Base-by-base conservation (phyloP, 2,888 invertebrate species). In the Coenonympha glycerion region DNA sequence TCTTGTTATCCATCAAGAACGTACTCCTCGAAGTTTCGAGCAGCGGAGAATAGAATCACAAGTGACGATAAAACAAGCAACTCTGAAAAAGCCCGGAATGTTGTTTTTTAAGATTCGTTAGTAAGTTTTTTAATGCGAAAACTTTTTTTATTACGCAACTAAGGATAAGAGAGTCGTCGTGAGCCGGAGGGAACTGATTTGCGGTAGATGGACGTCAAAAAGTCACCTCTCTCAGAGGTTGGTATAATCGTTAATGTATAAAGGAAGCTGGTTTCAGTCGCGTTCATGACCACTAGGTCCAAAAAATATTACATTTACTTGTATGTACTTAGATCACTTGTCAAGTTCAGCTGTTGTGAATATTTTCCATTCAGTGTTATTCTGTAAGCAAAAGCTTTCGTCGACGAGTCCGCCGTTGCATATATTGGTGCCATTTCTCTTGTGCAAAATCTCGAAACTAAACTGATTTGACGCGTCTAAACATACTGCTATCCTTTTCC, bases 81-180 rank as follows among this genome's bases (percentile, higher is more conserved):
- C 42, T 30, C 28, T 9, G 41, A 6, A 21, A 48, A 37, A 39
- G 34, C 42, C 24, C 19, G 30, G 26, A 44, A 47, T 42, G 41
- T 49, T 47, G 33, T 55, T 55, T 57, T 55, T 57, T 42, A 59
- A 59, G 55, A 57, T 59, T 57, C 55, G 55, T 59, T 55, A 41
- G 47, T 46, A 53, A 55, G 53, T 40, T 55, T 58, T 58, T 56
- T 58, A 56, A 55, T 51, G 54, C 33, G 44, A 45, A 49, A 58
- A 59, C 49, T 44, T 59, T 59, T 58, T 58, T 57, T 55, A 55
- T 55, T 42, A 44, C 49, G 16, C 37, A 49, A 52, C 52, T 52
- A 52, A 45, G 31, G 45, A 34, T 37, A 24, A 41, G 50, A 47
- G 49, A 37, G 48, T 47, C 49, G 39, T 47, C 49, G 39, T 47